phyloP scores from a whole-genome alignment of 2,113 vertebrate species.

The Mandrillus leucophaeus region DNA sequence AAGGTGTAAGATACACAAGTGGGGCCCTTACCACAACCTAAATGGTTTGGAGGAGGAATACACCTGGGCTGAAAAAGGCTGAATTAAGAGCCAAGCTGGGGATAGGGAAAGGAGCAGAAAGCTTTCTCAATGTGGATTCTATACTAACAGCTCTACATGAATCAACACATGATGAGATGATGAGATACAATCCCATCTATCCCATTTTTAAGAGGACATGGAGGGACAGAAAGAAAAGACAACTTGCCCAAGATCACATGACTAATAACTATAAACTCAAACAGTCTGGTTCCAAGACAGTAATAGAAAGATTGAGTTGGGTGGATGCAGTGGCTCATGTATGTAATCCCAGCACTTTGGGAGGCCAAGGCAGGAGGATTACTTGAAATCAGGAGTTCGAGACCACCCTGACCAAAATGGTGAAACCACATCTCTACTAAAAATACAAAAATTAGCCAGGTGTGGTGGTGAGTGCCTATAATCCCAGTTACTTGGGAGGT shows the following conservation, averaged over 20 bases:
- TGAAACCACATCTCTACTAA: too few species aligned
- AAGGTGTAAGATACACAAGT: background rate
- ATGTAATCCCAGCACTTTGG: too few species aligned
- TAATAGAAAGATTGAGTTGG: background rate
- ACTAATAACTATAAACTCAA: background rate
- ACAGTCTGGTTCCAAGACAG: background rate
- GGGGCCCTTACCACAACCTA: background rate
- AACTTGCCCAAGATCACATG: background rate
- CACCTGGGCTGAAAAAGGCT: background rate
- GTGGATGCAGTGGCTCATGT: too few species aligned
- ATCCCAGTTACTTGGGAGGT: too few species aligned
- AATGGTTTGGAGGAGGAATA: background rate
- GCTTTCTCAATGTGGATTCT: background rate
- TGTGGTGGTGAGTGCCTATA: too few species aligned
- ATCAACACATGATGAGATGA: background rate
- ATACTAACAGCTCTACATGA: background rate
- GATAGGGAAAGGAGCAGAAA: background rate
- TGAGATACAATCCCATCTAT: background rate
- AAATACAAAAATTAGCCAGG: too few species aligned
- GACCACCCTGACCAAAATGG: too few species aligned
- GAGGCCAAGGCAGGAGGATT: too few species aligned
- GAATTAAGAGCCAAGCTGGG: background rate
- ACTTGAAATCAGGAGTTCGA: too few species aligned
- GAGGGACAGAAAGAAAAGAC: background rate
- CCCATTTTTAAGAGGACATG: background rate